Evolutionary conservation across 2,888 invertebrate species (phyloP).

Genomic region (Pardosa pseudoannulata): DNA sequence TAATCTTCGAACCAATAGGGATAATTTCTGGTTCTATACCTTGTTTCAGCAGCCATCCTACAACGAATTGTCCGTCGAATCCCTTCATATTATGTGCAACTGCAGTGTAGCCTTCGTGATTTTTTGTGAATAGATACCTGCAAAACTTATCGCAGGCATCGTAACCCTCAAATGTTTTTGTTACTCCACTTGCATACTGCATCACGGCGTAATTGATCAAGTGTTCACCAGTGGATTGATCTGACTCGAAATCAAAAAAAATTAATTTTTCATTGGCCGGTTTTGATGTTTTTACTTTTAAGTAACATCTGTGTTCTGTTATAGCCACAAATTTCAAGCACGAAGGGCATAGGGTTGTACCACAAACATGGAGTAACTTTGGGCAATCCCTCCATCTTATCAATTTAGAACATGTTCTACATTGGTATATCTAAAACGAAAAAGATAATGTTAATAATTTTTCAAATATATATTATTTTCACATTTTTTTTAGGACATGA

Average conservation of each 20-base stretch:
- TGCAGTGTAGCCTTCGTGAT: slow-evolving; percentile 21
- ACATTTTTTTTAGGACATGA: too few species aligned
- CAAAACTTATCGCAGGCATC: slow-evolving; percentile 1
- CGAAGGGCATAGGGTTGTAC: background rate
- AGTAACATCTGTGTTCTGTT: background rate
- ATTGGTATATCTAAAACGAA: too few species aligned
- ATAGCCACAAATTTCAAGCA: background rate
- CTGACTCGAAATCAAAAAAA: slow-evolving; percentile 30
- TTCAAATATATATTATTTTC: background rate
- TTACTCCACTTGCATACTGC: slow-evolving; percentile 1
- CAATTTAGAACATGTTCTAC: slow-evolving; percentile 14
- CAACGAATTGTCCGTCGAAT: slow-evolving; percentile 27
- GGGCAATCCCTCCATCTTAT: background rate
- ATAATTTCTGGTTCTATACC: slow-evolving; percentile 16
- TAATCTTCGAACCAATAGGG: background rate
- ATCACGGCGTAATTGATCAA: slow-evolving; percentile 8
- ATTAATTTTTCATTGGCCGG: background rate
- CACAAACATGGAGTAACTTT: background rate
- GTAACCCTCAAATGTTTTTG: background rate
- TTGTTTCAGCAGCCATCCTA: slow-evolving; percentile 13
- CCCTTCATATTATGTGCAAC: slow-evolving; percentile 41
- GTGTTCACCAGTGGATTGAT: slow-evolving; percentile 20
- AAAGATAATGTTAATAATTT: slow-evolving; percentile 3
- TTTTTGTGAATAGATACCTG: background rate
- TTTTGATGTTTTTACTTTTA: background rate